phyloP scores from a whole-genome alignment of 2,113 vertebrate species.

The Corapipo altera region DNA sequence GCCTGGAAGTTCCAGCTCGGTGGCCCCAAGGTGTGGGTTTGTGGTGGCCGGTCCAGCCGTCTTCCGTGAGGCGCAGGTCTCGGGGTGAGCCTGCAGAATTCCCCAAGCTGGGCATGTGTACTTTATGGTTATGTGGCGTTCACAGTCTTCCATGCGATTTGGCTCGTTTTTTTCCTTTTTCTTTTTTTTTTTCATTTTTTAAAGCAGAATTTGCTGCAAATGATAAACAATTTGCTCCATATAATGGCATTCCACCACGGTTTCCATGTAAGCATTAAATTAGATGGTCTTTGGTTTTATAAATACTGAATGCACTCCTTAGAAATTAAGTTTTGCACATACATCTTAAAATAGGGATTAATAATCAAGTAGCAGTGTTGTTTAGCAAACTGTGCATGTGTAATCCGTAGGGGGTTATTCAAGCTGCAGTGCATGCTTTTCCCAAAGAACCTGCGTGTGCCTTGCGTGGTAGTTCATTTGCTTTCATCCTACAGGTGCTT shows the following conservation, averaged over 20 bases:
- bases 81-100: neutral
- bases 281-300: neutral
- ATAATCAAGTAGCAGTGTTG: neutral
- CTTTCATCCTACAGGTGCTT: slow-evolving; percentile 51
- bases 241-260: neutral
- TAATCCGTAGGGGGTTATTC: slow-evolving; percentile 24
- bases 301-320: neutral
- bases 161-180: neutral
- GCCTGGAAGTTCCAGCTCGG: neutral
- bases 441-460: neutral
- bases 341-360: neutral
- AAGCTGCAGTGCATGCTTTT: neutral
- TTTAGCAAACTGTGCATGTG: neutral
- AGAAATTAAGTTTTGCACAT: neutral
- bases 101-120: neutral
- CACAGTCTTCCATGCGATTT: neutral
- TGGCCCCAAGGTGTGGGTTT: neutral
- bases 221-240: neutral
- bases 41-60: neutral
- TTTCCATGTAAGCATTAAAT: neutral
- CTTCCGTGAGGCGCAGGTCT: neutral
- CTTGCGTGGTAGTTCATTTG: neutral
- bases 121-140: neutral
- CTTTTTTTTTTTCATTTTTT: neutral
- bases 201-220: neutral